Base-by-base conservation (phyloP, 1,140 invertebrate genomes). In the Ctenoplectra terminalis region DNA sequence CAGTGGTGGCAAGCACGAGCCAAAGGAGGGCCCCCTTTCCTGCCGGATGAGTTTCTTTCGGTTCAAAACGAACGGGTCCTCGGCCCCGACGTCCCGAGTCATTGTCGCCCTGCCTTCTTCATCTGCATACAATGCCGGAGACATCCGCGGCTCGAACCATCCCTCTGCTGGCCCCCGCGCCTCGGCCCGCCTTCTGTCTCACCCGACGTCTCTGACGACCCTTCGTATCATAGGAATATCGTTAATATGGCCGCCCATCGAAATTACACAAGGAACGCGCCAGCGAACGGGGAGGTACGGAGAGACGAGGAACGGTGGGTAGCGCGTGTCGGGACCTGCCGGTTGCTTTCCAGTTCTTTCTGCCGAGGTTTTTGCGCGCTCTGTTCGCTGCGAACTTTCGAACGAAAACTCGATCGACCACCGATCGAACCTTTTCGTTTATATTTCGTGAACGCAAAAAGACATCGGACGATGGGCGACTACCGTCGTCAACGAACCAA, bases 111-210 rank as follows among this genome's bases (percentile, higher is more conserved):
- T 92, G 92, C 92, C 93, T 93, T 93, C 89, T 92, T 93, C 88
- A 94, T 94, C 92, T 94, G 89, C 93, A 94, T 94, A 94, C 93
- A 94, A 94, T 93, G 87, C 90, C 50, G 83, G 87, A 92, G 90
- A 92, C 91, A 92, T 89, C 88, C 88, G 88, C 87, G 88, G 75
- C 78, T 64, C 77, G 50, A 83, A 66, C 75, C 66, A 71, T 76
- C 40, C 46, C 81, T 29, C 52, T 11, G 13, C 46, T 40, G 63
- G 56, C 61, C 60, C 13, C 31, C 67, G 23, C 7, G 13, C n/a
- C 40, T 26, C 34, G 34, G n/a, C 52, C 56, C 26, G 40, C 46
- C 61, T n/a, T 73, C 26, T 29, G 1, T 29, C 23, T 43, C 37
- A 52, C 52, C 48, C n/a, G 54, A 37, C 26, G 52, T 81, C 70